A percentile compares a stretch with the other conserved stretches of the same genome.
Evolutionary conservation across 2,113 vertebrate species (phyloP).

Genomic region (Eira barbara): DNA sequence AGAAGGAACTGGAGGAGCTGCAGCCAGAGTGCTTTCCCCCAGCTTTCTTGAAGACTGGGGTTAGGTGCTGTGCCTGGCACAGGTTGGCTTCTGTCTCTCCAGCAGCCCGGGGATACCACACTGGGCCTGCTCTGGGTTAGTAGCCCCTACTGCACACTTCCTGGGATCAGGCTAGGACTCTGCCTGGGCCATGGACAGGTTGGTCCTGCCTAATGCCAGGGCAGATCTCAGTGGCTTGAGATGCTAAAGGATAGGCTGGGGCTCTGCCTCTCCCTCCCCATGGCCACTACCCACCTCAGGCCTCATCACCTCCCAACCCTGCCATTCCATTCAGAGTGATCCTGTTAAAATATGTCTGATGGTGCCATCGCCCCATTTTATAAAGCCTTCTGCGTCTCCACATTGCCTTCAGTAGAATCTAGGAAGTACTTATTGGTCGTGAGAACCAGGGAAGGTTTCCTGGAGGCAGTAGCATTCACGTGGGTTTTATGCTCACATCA

Average conservation of each 20-base stretch:
- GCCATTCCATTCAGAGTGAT: not conserved
- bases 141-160: not conserved
- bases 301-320: not conserved
- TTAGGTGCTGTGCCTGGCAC: not conserved
- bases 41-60: not conserved
- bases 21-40: not conserved
- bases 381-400: not conserved
- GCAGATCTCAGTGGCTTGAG: not conserved
- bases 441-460: not conserved
- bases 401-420: not conserved
- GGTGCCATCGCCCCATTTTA: not conserved
- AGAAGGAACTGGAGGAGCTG: not conserved
- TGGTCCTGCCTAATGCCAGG: not conserved
- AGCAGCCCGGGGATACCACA: not conserved
- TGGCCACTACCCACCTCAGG: not conserved
- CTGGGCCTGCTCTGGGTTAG: not conserved
- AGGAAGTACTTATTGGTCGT: not conserved
- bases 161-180: not conserved
- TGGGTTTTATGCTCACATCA: not conserved
- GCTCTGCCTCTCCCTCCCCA: not conserved
- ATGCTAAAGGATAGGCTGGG: not conserved
- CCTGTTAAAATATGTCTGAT: not conserved
- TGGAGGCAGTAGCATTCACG: not conserved
- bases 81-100: not conserved
- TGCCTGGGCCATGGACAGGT: not conserved